Evolutionary conservation across 2,888 invertebrate species (phyloP).

Genomic region (Lycophotia porphyrea): DNA sequence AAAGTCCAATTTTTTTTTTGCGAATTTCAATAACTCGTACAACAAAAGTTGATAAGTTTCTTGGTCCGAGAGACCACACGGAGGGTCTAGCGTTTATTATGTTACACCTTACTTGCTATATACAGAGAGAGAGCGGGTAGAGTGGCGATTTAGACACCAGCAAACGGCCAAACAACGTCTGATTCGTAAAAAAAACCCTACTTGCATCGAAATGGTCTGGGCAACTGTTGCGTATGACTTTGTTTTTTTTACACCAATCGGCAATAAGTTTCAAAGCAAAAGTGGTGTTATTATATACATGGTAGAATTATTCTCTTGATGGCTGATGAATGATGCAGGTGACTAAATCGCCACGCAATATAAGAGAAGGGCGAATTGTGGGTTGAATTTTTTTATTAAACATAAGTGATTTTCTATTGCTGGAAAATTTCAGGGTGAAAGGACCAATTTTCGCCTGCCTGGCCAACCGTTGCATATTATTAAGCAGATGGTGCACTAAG

Average conservation of each 20-base stretch:
- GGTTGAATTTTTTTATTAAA: too few species aligned
- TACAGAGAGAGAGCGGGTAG: too few species aligned
- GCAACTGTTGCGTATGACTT: not conserved
- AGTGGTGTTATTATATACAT: not conserved
- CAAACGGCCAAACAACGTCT: not conserved
- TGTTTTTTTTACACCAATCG: not conserved
- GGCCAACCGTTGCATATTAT: constrained; percentile 18
- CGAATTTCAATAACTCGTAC: too few species aligned
- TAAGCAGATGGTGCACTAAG: constrained; percentile 33
- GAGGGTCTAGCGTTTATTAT: too few species aligned
- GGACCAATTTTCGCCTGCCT: not conserved
- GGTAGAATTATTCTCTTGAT: not conserved
- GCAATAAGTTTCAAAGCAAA: not conserved
- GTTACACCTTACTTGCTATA: too few species aligned
- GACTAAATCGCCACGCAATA: not conserved
- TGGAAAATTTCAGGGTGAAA: not conserved
- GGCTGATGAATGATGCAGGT: not conserved
- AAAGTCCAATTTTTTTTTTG: too few species aligned
- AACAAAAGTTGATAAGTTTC: too few species aligned
- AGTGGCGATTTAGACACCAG: not conserved
- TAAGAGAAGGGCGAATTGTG: not conserved
- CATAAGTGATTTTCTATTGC: not conserved
- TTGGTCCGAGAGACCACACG: too few species aligned
- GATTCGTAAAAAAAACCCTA: not conserved
- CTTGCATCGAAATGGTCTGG: not conserved